These are phyloP conservation scores for Balaeniceps rex DNA, from an alignment of 2,113 vertebrate species.

Conservation along the genomic window DNA sequence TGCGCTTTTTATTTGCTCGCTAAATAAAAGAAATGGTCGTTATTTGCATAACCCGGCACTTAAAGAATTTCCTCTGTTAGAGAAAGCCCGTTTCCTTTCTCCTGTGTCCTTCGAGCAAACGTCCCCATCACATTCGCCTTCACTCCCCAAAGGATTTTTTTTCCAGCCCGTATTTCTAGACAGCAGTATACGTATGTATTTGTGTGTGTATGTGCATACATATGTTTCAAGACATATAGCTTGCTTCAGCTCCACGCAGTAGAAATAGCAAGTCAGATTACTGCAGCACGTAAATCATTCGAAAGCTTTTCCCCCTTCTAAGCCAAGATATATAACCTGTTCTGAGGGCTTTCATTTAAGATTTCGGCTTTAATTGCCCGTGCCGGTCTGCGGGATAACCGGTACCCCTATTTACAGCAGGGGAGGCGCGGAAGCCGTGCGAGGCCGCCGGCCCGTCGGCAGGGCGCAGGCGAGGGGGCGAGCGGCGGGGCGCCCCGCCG, in stretches of 20 bases:
- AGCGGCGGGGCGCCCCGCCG: neutral
- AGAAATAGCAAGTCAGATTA: slow-evolving; percentile 18
- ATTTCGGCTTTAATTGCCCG: neutral
- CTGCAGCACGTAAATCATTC: neutral
- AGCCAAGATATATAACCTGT: neutral
- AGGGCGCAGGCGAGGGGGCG: neutral
- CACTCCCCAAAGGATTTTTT: neutral
- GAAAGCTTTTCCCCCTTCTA: neutral
- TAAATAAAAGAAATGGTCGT: neutral
- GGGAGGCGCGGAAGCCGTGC: neutral
- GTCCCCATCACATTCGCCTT: neutral
- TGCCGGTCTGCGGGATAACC: neutral
- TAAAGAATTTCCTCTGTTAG: neutral
- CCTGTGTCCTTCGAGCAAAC: neutral
- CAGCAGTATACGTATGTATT: neutral
- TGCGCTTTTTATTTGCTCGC: neutral
- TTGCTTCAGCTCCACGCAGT: neutral
- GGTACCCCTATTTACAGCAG: neutral
- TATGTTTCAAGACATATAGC: neutral
- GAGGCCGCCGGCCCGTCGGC: neutral
- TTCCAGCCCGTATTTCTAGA: neutral
- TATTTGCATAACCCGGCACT: slow-evolving; percentile 20
- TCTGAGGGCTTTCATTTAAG: neutral
- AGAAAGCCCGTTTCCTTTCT: slow-evolving; percentile 27
- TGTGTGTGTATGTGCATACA: neutral